These are phyloP conservation scores for Orthosia gracilis DNA, from an alignment of 2,888 invertebrate species.

Conservation along the genomic window DNA sequence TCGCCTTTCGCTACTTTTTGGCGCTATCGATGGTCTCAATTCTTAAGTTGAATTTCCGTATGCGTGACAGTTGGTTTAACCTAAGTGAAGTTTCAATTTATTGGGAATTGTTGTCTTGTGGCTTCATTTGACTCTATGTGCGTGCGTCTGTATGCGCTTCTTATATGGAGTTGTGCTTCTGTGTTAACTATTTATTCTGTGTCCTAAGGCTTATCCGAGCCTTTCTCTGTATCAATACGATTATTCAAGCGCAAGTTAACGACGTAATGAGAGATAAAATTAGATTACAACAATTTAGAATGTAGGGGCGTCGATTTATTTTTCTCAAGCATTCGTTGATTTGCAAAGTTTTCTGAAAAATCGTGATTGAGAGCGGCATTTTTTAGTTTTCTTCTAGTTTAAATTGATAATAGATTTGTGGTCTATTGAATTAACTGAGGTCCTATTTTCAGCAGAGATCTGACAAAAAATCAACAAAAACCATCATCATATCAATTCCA, in stretches of 20 bases:
- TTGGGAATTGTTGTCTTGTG: not conserved
- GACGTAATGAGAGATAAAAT: conserved; percentile 58
- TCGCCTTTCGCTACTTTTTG: too few relatives aligned
- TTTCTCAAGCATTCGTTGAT: conserved; percentile 17
- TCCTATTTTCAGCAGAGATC: not conserved
- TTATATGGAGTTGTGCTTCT: not conserved
- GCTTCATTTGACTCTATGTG: not conserved
- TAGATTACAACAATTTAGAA: conserved; percentile 63
- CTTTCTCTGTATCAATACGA: conserved; percentile 58
- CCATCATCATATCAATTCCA: not conserved
- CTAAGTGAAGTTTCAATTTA: not conserved
- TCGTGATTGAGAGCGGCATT: not conserved
- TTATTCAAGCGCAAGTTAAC: conserved; percentile 59
- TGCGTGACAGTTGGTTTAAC: too few relatives aligned
- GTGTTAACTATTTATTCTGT: not conserved
- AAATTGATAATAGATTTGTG: not conserved
- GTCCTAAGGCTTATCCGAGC: conserved; percentile 31
- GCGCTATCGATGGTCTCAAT: too few relatives aligned
- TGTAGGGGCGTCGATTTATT: conserved; percentile 33
- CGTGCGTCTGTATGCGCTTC: not conserved
- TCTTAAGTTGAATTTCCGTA: too few relatives aligned
- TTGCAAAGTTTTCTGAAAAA: conserved; percentile 46
- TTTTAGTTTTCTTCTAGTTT: not conserved
- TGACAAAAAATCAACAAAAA: conserved; percentile 1
- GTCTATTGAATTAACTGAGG: not conserved